Evolutionary conservation across 2,888 invertebrate genomes (phyloP), one percentile per base, ranked within the genome.

Genomic region (Melanchra persicariae): DNA sequence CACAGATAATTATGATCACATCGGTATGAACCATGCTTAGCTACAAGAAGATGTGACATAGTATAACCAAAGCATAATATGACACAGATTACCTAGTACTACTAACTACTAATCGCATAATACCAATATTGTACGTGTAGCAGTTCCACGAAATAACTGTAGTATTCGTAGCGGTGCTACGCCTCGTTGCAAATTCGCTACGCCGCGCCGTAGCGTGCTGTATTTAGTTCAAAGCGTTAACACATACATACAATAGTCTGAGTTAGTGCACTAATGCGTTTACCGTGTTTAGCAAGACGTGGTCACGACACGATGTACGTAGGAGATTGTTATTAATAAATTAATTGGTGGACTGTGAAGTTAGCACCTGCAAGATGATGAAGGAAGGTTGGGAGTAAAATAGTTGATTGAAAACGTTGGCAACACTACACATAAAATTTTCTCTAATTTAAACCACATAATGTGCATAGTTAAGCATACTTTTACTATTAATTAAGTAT

Each of bases 181-280:
- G 43, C 52, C 60, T 66, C 58, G 74, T 83, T 84, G 72, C 72
- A 66, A 17, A 82, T 71, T 75, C 30, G 68, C 77, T 83, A 83
- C 61, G 83, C 55, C 69, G 59, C 61, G 83, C 55, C 69, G 59
- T 67, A 71, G 74, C 70, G 57, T 54, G 63, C 59, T 71, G 69
- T 67, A 67, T 79, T 82, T 63, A 84, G 70, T 66, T 70, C 59
- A 63, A 71, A 66, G 52, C 64, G 65, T 67, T 75, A 80, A 81
- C 77, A 63, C 54, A 60, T 34, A 26, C 73, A 63, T 61, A 74
- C 61, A 72, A 67, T 72, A 64, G 55, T 55, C 55, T n/a, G 40
- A 69, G 52, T 73, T 69, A 65, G 70, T 57, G 66, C 45, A 62
- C 66, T 84, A 85, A 85, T 81, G 76, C 66, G 61, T 72, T 83